phyloP scores from a whole-genome alignment of 2,888 invertebrate species.

The Platycheirus rosarum region DNA sequence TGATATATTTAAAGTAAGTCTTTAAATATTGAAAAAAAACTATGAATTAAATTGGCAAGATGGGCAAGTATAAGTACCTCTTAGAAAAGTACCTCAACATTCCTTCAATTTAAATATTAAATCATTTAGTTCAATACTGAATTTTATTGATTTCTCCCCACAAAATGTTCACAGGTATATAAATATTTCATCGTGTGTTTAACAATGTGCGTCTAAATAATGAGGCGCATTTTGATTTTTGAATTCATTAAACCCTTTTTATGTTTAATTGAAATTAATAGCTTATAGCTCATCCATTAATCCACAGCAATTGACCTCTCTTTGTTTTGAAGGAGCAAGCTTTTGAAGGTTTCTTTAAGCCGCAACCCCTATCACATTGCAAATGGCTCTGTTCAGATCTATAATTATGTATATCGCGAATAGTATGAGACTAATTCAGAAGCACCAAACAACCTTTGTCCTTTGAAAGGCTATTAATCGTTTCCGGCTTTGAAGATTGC shows the following conservation, averaged over 20 bases:
- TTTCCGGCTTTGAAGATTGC: not conserved
- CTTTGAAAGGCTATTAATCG: slow-evolving; percentile 60
- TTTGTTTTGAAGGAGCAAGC: not conserved
- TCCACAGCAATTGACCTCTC: slow-evolving; percentile 54
- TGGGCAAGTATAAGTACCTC: too few species aligned
- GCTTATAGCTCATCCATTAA: slow-evolving; percentile 60
- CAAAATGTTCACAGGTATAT: too few species aligned
- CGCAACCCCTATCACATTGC: not conserved
- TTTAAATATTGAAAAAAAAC: too few species aligned
- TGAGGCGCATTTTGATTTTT: slow-evolving; percentile 52
- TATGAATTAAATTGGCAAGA: too few species aligned
- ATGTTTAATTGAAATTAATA: slow-evolving; percentile 67
- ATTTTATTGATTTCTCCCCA: too few species aligned
- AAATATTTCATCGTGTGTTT: too few species aligned
- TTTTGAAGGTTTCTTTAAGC: not conserved
- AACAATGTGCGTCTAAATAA: slow-evolving; percentile 37
- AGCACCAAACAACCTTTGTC: slow-evolving; percentile 54
- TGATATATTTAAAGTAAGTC: too few species aligned
- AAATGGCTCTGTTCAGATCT: not conserved
- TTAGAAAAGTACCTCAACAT: too few species aligned
- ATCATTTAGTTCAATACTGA: too few species aligned
- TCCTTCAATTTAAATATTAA: too few species aligned
- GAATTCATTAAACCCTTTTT: slow-evolving; percentile 63
- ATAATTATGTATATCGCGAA: not conserved
- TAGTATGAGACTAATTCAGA: slow-evolving; percentile 35